phyloP scores from a whole-genome alignment of 2,113 vertebrate genomes.

The Tychaedon coryphoeus region DNA sequence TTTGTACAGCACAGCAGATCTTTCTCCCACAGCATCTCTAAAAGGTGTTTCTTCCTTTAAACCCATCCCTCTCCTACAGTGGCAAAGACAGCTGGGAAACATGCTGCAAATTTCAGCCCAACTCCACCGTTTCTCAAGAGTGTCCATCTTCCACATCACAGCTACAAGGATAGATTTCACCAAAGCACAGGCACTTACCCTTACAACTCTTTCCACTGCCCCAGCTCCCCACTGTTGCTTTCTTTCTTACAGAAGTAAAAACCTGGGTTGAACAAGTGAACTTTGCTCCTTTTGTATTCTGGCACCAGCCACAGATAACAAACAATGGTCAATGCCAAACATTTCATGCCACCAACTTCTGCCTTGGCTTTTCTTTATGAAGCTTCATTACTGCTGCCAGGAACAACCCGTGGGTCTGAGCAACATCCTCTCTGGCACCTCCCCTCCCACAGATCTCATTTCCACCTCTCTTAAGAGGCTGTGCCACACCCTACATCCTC shows the following conservation, averaged over 20 bases:
- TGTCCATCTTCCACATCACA: rapidly evolving
- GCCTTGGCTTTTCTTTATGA: not conserved
- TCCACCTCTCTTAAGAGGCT: not conserved
- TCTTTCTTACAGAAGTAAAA: not conserved
- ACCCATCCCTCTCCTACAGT: not conserved
- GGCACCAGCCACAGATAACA: not conserved
- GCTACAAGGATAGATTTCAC: not conserved
- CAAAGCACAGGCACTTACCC: not conserved
- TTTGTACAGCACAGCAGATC: not conserved
- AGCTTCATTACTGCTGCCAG: not conserved
- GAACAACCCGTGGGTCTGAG: not conserved
- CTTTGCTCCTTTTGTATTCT: constrained; percentile 32
- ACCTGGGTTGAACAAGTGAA: not conserved
- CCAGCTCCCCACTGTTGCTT: not conserved
- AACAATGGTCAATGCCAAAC: not conserved
- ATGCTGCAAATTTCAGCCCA: not conserved
- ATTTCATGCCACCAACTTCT: not conserved
- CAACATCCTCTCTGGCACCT: not conserved
- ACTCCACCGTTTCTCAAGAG: not conserved
- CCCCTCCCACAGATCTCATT: not conserved
- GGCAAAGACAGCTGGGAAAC: not conserved
- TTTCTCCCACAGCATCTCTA: not conserved
- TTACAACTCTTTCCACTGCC: not conserved
- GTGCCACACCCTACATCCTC: not conserved
- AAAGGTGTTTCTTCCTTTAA: not conserved